Conservation (phyloP, 1,140 invertebrate genomes). For the Camponotus vicinus region DNA sequence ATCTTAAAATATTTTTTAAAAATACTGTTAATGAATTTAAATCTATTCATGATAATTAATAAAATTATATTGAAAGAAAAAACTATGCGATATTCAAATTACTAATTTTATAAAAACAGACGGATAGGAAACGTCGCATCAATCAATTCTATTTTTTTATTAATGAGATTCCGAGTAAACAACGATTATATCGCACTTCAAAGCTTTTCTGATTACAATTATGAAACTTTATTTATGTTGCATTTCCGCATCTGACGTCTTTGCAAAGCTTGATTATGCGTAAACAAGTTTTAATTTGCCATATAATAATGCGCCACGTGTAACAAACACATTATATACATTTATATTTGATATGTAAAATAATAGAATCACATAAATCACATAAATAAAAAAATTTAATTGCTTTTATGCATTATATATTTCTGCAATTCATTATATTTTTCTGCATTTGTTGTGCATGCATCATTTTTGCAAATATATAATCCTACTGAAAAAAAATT, state of each 20-base stretch:
- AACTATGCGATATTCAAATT: background rate
- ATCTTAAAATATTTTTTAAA: background rate
- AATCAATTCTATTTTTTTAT: background rate
- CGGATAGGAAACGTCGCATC: background rate
- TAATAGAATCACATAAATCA: background rate
- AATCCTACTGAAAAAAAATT: background rate
- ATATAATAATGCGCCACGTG: background rate
- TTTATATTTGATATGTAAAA: background rate
- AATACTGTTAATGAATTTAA: background rate
- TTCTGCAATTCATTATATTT: constrained; percentile 6
- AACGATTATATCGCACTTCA: background rate
- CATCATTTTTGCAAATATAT: background rate
- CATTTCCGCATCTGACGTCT: constrained; percentile 14
- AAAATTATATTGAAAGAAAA: background rate
- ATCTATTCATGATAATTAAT: background rate
- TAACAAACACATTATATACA: background rate
- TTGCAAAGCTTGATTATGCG: background rate
- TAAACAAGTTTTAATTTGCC: constrained; percentile 34
- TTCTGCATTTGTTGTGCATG: background rate
- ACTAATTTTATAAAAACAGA: constrained; percentile 5
- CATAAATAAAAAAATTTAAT: background rate
- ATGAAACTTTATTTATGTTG: constrained; percentile 16
- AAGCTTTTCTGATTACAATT: constrained; percentile 35
- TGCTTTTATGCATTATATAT: background rate
- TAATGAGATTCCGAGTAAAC: constrained; percentile 7